phyloP scores from a whole-genome alignment of 2,888 invertebrate genomes.

The Ochropleura leucogaster region DNA sequence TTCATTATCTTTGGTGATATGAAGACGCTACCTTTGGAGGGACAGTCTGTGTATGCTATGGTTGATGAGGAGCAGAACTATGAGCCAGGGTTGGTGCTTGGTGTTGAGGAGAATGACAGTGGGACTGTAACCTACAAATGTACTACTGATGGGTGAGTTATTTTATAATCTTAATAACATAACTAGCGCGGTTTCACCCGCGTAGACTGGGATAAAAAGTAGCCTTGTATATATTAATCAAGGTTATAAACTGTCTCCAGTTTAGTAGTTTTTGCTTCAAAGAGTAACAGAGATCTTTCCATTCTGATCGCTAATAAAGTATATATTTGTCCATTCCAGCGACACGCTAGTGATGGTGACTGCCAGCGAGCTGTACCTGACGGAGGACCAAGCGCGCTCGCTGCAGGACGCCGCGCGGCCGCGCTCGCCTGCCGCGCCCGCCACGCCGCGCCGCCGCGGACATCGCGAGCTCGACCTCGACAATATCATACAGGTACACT shows the following conservation, averaged over 20 bases:
- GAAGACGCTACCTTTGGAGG: slow-evolving; percentile 87
- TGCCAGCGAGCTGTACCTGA: slow-evolving; percentile 89
- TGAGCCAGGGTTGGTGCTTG: slow-evolving; percentile 88
- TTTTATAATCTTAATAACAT: background rate
- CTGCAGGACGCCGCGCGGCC: slow-evolving; percentile 81
- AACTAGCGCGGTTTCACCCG: too few species aligned
- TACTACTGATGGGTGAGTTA: slow-evolving; percentile 86
- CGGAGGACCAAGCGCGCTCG: slow-evolving; percentile 89
- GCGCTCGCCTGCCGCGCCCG: slow-evolving; percentile 78
- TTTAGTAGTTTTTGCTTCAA: too few species aligned
- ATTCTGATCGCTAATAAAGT: background rate
- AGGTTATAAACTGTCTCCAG: too few species aligned
- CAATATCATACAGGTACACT: slow-evolving; percentile 84
- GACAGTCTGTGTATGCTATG: slow-evolving; percentile 90
- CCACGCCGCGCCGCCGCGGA: slow-evolving; percentile 83
- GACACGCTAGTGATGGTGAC: slow-evolving; percentile 88
- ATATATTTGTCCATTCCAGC: slow-evolving; percentile 69
- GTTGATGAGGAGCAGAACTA: slow-evolving; percentile 89
- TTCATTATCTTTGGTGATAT: slow-evolving; percentile 91
- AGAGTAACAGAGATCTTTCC: too few species aligned
- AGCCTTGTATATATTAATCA: too few species aligned
- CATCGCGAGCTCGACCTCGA: slow-evolving; percentile 86
- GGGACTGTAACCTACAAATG: slow-evolving; percentile 87
- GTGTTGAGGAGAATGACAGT: slow-evolving; percentile 84
- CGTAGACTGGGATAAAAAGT: too few species aligned